Evolutionary conservation across 2,797 vertebrate species (phyloP), one percentile per base, ranked within the genome.

Genomic region (Protonibea diacanthus): DNA sequence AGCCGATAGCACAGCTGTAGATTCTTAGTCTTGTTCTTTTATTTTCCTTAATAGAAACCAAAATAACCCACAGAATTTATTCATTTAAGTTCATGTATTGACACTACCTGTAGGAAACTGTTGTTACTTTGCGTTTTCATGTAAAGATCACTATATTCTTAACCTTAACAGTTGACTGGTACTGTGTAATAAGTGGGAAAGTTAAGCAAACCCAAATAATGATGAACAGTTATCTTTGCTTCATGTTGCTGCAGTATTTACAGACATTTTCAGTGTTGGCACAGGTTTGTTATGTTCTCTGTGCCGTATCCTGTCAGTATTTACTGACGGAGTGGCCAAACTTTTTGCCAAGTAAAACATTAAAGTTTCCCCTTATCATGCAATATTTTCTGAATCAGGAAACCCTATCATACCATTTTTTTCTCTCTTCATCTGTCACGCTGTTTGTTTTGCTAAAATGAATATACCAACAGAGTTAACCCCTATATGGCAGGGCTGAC

Each of bases 391-490:
- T 18, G 45, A 86, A 81, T 87, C 58, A 74, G 60, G 53, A 67
- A 78, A 81, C 70, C 18, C 76, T 38, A 82, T 76, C 70, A 45
- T 60, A 62, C 62, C 17, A 38, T 59, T 33, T 76, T 65, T 80
- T 57, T 48, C 66, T 78, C 60, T 81, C 86, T 80, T 88, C 78
- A 71, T 91, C 89, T 80, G 86, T 87, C 88, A 82, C 51, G 61
- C 84, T 94, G 91, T 93, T 94, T 94, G 90, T 94, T 92, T 93
- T 93, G 90, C 88, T 85, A 92, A 91, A 91, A 86, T 52, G 74
- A 88, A 91, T 85, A 87, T 83, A 93, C 81, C 91, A 93, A 93
- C 92, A 93, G 88, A 91, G 89, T 93, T 90, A 92, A 94, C 88
- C 89, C 86, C 80, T 90, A 81, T 86, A 86, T 47, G 85, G 86